Percentiles rank a stretch among this genome's conserved stretches.
phyloP scores from a whole-genome alignment of 1,140 invertebrate genomes.

The Drosophila albomicans region DNA sequence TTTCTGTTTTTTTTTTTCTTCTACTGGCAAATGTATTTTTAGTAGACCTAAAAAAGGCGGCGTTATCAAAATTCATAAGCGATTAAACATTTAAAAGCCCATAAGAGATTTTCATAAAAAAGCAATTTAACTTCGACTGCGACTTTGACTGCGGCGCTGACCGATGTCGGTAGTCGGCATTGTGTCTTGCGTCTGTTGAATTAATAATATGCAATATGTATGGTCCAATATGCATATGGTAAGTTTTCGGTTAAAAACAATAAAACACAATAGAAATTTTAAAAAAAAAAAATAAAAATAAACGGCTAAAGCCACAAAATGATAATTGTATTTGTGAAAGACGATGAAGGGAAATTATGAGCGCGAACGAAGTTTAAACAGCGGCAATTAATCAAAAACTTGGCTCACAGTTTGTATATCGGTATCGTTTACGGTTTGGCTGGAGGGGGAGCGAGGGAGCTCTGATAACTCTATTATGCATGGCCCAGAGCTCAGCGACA shows the following conservation, averaged over 20 bases:
- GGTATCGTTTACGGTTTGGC: background rate
- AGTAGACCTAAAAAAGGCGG: conserved; percentile 41
- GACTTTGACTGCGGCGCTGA: conserved; percentile 65
- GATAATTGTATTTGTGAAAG: conserved; percentile 65
- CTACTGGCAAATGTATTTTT: conserved; percentile 34
- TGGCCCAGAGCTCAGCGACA: conserved; percentile 10
- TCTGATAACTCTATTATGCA: conserved; percentile 78
- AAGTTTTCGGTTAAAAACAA: conserved; percentile 50
- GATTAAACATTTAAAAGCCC: conserved; percentile 83
- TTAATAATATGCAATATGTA: conserved; percentile 59
- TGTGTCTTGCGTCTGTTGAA: conserved; percentile 47
- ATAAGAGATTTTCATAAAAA: conserved; percentile 83
- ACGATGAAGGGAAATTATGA: conserved; percentile 71
- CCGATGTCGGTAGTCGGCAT: conserved; percentile 27
- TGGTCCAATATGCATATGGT: conserved; percentile 16
- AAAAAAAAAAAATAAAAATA: conserved; percentile 17
- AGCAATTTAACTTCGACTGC: conserved; percentile 74
- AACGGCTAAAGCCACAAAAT: conserved; percentile 63
- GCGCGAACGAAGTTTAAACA: conserved; percentile 65
- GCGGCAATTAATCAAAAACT: conserved; percentile 78
- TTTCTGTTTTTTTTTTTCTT: conserved; percentile 9
- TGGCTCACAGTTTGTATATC: conserved; percentile 15
- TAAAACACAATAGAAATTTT: conserved; percentile 74
- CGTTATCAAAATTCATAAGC: conserved; percentile 80
- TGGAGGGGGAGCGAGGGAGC: background rate